Evolutionary conservation across 2,797 vertebrate species (phyloP).

Genomic region (Falco rusticolus): DNA sequence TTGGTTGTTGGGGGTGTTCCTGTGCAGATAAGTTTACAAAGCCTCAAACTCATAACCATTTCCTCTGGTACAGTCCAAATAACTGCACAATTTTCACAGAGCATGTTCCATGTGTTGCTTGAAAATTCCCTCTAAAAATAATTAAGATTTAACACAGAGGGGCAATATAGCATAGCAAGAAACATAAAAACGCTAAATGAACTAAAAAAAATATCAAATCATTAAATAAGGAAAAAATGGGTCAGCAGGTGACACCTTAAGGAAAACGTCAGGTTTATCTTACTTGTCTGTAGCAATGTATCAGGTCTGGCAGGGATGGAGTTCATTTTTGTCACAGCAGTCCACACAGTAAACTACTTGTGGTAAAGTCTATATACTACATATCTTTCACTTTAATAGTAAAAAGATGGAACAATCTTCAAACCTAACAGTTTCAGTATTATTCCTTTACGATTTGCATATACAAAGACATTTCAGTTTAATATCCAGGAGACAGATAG

Average conservation of each 20-base stretch:
- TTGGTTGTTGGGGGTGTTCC: neutral
- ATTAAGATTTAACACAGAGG: neutral
- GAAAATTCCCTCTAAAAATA: neutral
- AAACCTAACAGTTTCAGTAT: neutral
- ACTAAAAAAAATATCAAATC: neutral
- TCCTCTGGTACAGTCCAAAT: neutral
- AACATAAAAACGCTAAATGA: neutral
- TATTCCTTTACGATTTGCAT: neutral
- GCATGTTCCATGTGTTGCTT: neutral
- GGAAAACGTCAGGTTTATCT: neutral
- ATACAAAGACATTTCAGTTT: neutral
- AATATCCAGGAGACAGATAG: neutral
- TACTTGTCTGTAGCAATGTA: neutral
- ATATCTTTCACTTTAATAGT: neutral
- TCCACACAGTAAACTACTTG: neutral
- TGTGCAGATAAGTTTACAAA: neutral
- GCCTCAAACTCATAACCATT: neutral
- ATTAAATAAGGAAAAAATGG: neutral
- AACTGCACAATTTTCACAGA: neutral
- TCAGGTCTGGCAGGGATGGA: neutral
- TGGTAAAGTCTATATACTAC: neutral
- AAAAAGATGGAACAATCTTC: neutral
- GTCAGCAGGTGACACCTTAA: neutral
- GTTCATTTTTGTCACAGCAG: neutral
- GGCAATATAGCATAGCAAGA: neutral